These are phyloP conservation scores for Parasteatoda tepidariorum DNA, from an alignment of 1,140 invertebrate species.

Conservation along the genomic window DNA sequence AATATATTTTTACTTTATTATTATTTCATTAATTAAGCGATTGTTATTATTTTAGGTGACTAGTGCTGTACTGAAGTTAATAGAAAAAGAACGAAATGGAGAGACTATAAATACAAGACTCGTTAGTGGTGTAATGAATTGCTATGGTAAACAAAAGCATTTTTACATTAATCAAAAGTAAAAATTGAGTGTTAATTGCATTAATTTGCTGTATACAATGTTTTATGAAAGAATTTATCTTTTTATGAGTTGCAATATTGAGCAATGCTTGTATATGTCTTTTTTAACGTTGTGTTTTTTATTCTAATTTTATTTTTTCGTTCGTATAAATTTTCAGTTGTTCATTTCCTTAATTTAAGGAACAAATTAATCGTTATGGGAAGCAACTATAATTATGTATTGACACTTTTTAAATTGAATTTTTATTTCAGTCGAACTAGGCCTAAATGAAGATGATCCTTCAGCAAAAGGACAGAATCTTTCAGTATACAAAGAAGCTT, in stretches of 20 bases:
- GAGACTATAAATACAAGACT: constrained; percentile 96
- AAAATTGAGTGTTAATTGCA: neutral
- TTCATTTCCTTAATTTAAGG: too few relatives aligned
- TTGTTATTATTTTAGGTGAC: too few relatives aligned
- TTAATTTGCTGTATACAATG: neutral
- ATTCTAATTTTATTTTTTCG: too few relatives aligned
- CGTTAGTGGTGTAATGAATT: constrained; percentile 89
- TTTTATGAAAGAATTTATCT: neutral
- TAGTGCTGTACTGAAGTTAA: constrained; percentile 95
- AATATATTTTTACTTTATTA: too few relatives aligned
- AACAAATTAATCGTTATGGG: too few relatives aligned
- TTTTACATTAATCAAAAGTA: too few relatives aligned
- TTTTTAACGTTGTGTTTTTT: too few relatives aligned
- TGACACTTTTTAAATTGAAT: too few relatives aligned
- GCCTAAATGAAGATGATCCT: constrained; percentile 79
- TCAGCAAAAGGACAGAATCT: constrained; percentile 69
- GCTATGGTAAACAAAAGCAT: constrained; percentile 70
- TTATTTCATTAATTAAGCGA: too few relatives aligned
- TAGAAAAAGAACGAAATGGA: constrained; percentile 94
- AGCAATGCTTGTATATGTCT: too few relatives aligned
- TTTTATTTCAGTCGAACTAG: constrained; percentile 71
- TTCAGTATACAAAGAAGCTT: constrained; percentile 93
- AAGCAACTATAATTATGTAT: too few relatives aligned
- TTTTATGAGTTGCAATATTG: neutral
- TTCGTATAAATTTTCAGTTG: too few relatives aligned